These are phyloP conservation scores for Seira sanloemensis DNA, from an alignment of 2,888 invertebrate species.

Conservation along the genomic window DNA sequence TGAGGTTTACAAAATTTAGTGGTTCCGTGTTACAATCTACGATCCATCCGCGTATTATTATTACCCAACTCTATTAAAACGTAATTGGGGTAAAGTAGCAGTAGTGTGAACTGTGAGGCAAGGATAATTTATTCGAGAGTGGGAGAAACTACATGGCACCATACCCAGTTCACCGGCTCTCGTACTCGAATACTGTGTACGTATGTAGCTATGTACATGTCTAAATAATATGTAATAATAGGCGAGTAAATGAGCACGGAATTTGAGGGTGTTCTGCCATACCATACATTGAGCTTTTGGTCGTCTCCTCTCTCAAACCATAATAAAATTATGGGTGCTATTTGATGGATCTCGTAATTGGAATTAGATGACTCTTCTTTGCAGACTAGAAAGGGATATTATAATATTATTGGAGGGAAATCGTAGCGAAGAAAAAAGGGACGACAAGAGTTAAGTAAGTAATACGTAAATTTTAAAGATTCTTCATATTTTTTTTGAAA, in stretches of 20 bases:
- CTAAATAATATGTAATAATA: too few relatives aligned
- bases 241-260: background rate
- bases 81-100: background rate
- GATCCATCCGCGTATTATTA: background rate
- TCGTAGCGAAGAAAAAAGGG: too few relatives aligned
- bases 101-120: background rate
- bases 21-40: background rate
- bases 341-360: background rate
- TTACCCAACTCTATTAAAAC: background rate
- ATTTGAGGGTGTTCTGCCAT: background rate
- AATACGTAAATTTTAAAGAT: too few relatives aligned
- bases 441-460: too few relatives aligned
- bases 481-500: background rate
- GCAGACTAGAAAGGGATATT: background rate
- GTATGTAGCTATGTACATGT: background rate
- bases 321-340: constrained; percentile 8
- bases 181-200: background rate
- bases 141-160: background rate
- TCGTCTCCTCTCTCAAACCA: background rate
- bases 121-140: background rate
- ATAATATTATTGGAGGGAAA: background rate
- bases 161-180: background rate
- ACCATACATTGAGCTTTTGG: background rate
- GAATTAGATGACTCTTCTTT: background rate
- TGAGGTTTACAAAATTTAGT: constrained; percentile 8